A percentile compares a stretch with the other conserved stretches of the same genome.
Evolutionary conservation across 2,888 invertebrate genomes (phyloP).

Genomic region (Idaea dimidiata): DNA sequence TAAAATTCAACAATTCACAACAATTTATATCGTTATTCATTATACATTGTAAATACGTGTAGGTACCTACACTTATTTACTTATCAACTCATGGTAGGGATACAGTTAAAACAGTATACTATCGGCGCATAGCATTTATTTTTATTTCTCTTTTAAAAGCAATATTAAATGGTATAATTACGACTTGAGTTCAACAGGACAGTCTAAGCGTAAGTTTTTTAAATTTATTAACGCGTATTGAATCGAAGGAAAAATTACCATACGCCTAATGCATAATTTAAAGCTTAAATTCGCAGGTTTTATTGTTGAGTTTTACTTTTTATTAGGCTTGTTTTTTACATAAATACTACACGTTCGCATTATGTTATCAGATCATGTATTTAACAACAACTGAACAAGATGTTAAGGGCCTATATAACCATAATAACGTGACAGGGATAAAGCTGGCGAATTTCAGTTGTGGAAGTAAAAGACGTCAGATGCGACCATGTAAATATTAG

Average conservation of each 20-base stretch:
- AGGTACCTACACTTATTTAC: not conserved
- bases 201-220: constrained; percentile 27
- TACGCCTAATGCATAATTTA: constrained; percentile 21
- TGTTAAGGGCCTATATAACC: too few relatives aligned
- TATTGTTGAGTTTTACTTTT: not conserved
- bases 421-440: too few relatives aligned
- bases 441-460: too few relatives aligned
- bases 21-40: too few relatives aligned
- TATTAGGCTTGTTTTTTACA: not conserved
- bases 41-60: too few relatives aligned
- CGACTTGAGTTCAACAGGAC: constrained; percentile 25
- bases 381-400: not conserved
- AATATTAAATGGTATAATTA: constrained; percentile 34
- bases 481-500: too few relatives aligned
- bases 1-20: too few relatives aligned
- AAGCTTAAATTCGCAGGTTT: constrained; percentile 8
- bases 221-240: constrained; percentile 23
- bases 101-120: not conserved
- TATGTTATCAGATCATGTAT: not conserved
- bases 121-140: constrained; percentile 28
- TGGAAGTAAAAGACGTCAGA: too few relatives aligned
- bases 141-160: constrained; percentile 44
- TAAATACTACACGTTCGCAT: not conserved
- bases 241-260: constrained; percentile 26
- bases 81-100: too few relatives aligned